Base-by-base conservation (phyloP, 2,888 invertebrate species). In the Chaitophorus viminalis region DNA sequence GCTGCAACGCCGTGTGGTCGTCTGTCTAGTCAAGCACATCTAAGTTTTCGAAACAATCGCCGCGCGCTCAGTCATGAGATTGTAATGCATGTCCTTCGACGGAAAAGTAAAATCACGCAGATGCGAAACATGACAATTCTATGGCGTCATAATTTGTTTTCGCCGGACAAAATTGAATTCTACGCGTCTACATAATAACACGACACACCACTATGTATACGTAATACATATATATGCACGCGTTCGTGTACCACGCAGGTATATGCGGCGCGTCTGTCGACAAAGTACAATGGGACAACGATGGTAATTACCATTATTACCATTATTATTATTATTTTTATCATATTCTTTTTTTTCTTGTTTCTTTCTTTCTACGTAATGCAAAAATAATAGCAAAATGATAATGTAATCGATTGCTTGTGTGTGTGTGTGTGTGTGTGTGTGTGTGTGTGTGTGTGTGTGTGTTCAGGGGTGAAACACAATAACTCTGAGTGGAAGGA, bases 61-160 rank as follows among this genome's bases (percentile, higher is more conserved):
- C 25, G 60, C 60, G 0, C 11, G 11, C n/a, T n/a, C 60, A 29
- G 29, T n/a, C 11, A 29, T 25, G 68, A 29, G 29, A 29, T 68
- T n/a, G 29, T 68, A 29, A 11, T n/a, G 68, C 11, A 31, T 39
- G 25, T 84, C 83, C 83, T 84, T 76, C 60, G 75, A 36, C 25
- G 83, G 31, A 84, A 84, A 84, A 84, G 83, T 84, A 65, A 65
- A 83, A 84, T 84, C 83, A 75, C 75, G 60, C 60, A 39, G 60
- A 75, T 39, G 60, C 60, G 29, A 74, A 36, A 54, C 60, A 75
- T 14, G 25, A 83, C 60, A 60, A 83, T 83, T 60, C 21, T 8
- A 33, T 39, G 83, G 74, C 74, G 83, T 74, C 82, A 60, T 75
- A 29, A 21, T 29, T 83, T 75, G 29, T 75, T 74, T 83, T 76